Conservation (phyloP, 1,140 invertebrate genomes). For the Drosophila leontia region DNA sequence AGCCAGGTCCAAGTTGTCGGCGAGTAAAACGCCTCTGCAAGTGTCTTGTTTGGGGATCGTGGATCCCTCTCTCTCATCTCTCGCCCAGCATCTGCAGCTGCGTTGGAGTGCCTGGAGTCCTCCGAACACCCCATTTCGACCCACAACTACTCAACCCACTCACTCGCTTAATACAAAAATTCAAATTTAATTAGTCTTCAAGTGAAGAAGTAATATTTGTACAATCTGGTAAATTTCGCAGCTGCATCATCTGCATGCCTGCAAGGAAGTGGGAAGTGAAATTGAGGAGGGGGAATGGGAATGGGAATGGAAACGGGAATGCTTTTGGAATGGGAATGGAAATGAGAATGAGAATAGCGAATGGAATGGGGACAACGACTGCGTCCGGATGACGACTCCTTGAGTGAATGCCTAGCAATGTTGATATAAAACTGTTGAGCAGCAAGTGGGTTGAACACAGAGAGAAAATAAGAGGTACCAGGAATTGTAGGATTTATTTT, state of each 20-base stretch:
- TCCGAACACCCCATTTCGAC: slow-evolving; percentile 19
- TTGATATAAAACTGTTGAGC: slow-evolving; percentile 42
- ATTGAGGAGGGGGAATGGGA: slow-evolving; percentile 23
- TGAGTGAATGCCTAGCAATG: slow-evolving; percentile 46
- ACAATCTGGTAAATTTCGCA: slow-evolving; percentile 76
- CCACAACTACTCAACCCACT: slow-evolving; percentile 17
- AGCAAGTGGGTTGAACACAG: slow-evolving; percentile 43
- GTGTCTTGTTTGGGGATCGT: slow-evolving; percentile 39
- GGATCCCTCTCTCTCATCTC: slow-evolving; percentile 8
- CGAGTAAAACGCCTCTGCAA: slow-evolving; percentile 63
- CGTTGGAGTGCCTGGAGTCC: slow-evolving; percentile 22
- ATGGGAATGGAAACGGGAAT: slow-evolving; percentile 13
- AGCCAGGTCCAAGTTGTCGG: slow-evolving; percentile 50
- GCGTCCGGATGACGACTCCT: slow-evolving; percentile 39
- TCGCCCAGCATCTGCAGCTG: slow-evolving; percentile 34
- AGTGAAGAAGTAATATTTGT: slow-evolving; percentile 82
- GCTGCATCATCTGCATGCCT: slow-evolving; percentile 60
- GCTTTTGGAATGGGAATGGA: neutral
- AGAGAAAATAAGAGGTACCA: neutral
- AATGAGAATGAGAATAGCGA: slow-evolving; percentile 3
- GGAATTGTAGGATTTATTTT: no score
- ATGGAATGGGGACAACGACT: slow-evolving; percentile 28
- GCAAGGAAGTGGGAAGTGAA: slow-evolving; percentile 63
- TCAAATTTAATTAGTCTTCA: slow-evolving; percentile 83
- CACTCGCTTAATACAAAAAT: slow-evolving; percentile 72